Conservation (phyloP, 1,140 invertebrate genomes). For the Bombus polaris region DNA sequence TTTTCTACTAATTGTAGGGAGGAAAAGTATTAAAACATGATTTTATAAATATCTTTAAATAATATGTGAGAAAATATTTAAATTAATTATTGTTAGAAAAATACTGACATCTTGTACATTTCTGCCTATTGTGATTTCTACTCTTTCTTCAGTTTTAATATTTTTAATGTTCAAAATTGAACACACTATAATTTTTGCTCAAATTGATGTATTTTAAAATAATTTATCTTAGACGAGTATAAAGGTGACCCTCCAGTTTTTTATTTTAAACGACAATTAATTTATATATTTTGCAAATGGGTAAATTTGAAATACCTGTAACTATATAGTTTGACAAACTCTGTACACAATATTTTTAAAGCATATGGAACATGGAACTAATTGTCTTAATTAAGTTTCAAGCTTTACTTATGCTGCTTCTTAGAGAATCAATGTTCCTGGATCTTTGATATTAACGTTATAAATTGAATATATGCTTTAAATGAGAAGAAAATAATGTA, state of each 20-base stretch:
- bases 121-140: background rate
- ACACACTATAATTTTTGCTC: constrained; percentile 22
- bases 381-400: constrained; percentile 3
- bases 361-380: background rate
- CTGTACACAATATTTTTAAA: constrained; percentile 6
- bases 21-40: background rate
- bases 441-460: constrained; percentile 41
- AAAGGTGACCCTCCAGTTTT: background rate
- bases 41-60: background rate
- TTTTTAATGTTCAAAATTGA: constrained; percentile 1
- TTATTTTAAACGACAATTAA: background rate
- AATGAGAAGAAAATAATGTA: constrained; percentile 6
- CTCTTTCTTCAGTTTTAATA: background rate
- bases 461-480: constrained; percentile 32
- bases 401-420: background rate
- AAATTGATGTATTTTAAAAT: background rate
- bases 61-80: background rate
- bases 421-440: constrained; percentile 42
- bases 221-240: constrained; percentile 8
- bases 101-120: background rate
- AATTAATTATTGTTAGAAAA: background rate
- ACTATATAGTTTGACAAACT: background rate
- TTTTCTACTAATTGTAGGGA: background rate
- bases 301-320: background rate
- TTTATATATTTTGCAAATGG: constrained; percentile 11